These are phyloP conservation scores for Passerculus sandwichensis DNA, from an alignment of 2,797 vertebrate genomes.

Conservation along the genomic window DNA sequence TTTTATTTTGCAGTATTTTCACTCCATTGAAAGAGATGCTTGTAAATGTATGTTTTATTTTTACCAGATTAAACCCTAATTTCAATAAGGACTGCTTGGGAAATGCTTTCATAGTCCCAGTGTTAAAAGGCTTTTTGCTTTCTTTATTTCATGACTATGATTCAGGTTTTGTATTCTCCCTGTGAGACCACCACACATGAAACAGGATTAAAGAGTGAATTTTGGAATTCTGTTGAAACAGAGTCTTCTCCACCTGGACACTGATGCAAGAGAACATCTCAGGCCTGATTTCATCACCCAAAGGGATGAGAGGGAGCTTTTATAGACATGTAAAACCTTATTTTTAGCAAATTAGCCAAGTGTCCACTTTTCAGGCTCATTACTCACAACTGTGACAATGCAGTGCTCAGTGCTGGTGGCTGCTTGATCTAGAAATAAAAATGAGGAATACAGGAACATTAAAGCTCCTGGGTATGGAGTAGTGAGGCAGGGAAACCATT, in stretches of 20 bases:
- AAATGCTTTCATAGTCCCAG: not conserved
- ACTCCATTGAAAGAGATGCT: not conserved
- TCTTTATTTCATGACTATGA: not conserved
- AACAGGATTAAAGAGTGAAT: not conserved
- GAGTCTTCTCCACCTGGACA: not conserved
- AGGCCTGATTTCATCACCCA: not conserved
- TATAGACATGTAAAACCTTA: not conserved
- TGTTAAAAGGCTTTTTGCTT: not conserved
- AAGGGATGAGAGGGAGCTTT: not conserved
- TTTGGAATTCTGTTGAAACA: not conserved
- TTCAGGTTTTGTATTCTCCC: not conserved
- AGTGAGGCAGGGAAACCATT: not conserved
- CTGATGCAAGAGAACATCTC: not conserved
- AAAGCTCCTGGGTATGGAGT: not conserved
- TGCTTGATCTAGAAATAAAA: conserved; percentile 11
- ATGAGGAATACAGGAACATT: not conserved
- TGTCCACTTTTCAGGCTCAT: conserved; percentile 8
- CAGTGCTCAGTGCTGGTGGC: not conserved
- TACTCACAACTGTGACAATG: not conserved
- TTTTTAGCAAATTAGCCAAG: conserved; percentile 56
- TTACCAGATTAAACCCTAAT: conserved; percentile 34
- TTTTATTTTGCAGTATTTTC: not conserved
- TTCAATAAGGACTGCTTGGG: not conserved
- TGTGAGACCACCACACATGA: not conserved
- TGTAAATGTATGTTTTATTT: not conserved